Evolutionary conservation across 2,888 invertebrate genomes (phyloP).

Genomic region (Elegia similella): DNA sequence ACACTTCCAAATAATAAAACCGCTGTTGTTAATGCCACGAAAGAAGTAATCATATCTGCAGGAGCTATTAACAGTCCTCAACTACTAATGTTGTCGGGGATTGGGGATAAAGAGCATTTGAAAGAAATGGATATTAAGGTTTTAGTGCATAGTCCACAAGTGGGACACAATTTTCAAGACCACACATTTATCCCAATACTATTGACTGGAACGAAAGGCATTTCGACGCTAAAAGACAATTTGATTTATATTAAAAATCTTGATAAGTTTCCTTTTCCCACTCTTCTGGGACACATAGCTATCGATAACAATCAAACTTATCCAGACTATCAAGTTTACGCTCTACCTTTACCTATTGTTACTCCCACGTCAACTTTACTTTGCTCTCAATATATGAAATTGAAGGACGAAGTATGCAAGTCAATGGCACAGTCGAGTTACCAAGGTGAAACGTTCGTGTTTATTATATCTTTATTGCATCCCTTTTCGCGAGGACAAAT

Average conservation of each 20-base stretch:
- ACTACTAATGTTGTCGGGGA: too few relatives aligned
- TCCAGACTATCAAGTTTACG: conserved; percentile 48
- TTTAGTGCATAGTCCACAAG: conserved; percentile 40
- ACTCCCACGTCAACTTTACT: conserved; percentile 34
- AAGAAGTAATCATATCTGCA: too few relatives aligned
- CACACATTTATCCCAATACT: conserved; percentile 44
- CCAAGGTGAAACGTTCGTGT: conserved; percentile 29
- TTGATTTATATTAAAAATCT: conserved; percentile 32
- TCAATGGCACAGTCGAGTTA: conserved; percentile 32
- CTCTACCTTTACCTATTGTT: conserved; percentile 31
- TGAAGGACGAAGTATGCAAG: conserved; percentile 37
- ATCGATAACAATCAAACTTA: conserved; percentile 39
- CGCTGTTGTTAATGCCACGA: background rate
- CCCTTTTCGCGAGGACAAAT: conserved; percentile 47
- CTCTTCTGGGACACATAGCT: conserved; percentile 42
- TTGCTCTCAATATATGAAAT: conserved; percentile 35
- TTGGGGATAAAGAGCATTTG: too few relatives aligned
- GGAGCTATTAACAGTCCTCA: too few relatives aligned
- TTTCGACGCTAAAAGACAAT: conserved; percentile 29
- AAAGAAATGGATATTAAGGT: too few relatives aligned
- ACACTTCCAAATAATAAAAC: conserved; percentile 25
- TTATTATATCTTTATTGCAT: conserved; percentile 36
- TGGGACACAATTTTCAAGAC: conserved; percentile 51
- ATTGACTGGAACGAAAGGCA: conserved; percentile 34
- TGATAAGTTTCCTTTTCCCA: conserved; percentile 41